These are phyloP conservation scores for Apostichopus californicus DNA, from an alignment of 35 echinoderm and acorn worm species.

Conservation along the genomic window DNA sequence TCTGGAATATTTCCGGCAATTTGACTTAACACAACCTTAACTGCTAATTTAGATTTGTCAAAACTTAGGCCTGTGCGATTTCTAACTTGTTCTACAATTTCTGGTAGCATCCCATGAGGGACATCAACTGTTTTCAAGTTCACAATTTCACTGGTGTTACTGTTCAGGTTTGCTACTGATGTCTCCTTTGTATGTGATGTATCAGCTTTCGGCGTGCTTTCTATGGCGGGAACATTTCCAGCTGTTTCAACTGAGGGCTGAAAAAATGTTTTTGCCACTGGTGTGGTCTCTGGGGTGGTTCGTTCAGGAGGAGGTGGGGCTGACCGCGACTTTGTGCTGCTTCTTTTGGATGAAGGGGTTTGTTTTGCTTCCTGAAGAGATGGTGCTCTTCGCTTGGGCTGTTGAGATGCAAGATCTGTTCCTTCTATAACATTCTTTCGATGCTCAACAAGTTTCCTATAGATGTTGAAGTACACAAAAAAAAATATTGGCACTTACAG, in stretches of 20 bases:
- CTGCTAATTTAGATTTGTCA: constrained; percentile 80
- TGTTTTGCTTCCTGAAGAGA: neutral
- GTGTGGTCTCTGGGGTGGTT: neutral
- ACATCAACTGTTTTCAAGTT: constrained; percentile 51
- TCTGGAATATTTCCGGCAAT: constrained; percentile 69
- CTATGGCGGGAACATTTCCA: neutral
- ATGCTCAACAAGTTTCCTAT: constrained; percentile 94
- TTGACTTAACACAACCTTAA: constrained; percentile 59
- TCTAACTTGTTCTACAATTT: constrained; percentile 90
- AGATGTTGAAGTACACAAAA: neutral
- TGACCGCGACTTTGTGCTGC: constrained; percentile 51
- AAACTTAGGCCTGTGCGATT: constrained; percentile 88
- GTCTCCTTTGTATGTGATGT: neutral
- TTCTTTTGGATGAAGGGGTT: neutral
- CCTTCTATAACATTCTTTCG: constrained; percentile 61
- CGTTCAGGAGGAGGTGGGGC: constrained; percentile 72
- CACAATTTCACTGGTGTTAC: neutral
- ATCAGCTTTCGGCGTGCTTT: neutral
- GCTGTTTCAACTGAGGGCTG: constrained; percentile 13
- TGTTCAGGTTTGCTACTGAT: neutral
- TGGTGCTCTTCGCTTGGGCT: constrained; percentile 65
- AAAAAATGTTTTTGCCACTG: neutral
- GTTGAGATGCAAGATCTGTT: constrained; percentile 1
- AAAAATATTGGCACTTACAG: no score
- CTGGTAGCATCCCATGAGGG: constrained; percentile 61